Evolutionary conservation across 2,888 invertebrate species (phyloP).

Genomic region (Chaetogeoica ovagalla): DNA sequence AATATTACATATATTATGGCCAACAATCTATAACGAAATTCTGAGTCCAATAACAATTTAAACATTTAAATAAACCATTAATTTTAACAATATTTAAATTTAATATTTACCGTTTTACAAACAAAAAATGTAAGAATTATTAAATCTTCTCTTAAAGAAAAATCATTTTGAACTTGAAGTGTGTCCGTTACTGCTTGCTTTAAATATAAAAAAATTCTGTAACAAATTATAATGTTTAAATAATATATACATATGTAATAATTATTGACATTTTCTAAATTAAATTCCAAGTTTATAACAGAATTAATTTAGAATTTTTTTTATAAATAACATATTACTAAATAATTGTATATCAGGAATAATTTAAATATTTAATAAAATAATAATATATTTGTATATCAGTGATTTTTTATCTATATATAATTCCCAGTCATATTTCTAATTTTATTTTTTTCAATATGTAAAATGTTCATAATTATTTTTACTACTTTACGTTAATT

Average conservation of each 20-base stretch:
- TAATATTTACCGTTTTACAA: slow-evolving; percentile 38
- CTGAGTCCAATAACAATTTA: too few relatives aligned
- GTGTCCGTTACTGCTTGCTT: slow-evolving; percentile 34
- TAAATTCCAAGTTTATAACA: slow-evolving; percentile 4
- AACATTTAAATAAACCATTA: too few relatives aligned
- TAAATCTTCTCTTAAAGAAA: slow-evolving; percentile 42
- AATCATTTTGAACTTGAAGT: slow-evolving; percentile 17
- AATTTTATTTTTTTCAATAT: too few relatives aligned
- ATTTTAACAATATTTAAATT: background rate
- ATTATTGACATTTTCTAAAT: background rate
- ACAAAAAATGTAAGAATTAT: slow-evolving; percentile 4
- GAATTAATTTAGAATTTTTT: too few relatives aligned
- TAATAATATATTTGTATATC: too few relatives aligned
- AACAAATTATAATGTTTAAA: background rate
- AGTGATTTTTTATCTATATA: too few relatives aligned
- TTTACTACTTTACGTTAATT: background rate
- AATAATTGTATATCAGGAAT: too few relatives aligned
- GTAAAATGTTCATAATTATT: background rate
- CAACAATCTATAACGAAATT: too few relatives aligned
- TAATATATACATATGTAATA: slow-evolving; percentile 2
- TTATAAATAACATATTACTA: too few relatives aligned
- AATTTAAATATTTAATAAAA: too few relatives aligned
- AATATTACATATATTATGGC: too few relatives aligned
- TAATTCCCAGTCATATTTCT: too few relatives aligned
- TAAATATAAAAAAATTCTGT: slow-evolving; percentile 33